A percentile compares a stretch with the other conserved stretches of the same genome.
phyloP scores from a whole-genome alignment of 2,888 invertebrate genomes.

The Mesorhabditis belari region DNA sequence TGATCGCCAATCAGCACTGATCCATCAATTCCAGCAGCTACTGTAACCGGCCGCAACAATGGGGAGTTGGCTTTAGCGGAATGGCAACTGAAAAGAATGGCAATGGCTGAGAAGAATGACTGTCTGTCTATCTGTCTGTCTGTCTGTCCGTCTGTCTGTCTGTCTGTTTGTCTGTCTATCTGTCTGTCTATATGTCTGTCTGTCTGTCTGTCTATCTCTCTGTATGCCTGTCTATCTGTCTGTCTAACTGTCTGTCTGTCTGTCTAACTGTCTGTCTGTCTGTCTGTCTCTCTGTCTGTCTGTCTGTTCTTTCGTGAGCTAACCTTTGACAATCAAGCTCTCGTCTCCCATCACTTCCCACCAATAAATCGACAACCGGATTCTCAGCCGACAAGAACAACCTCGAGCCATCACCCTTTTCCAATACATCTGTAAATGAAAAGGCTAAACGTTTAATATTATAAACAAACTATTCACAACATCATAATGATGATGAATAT shows the following conservation, averaged over 20 bases:
- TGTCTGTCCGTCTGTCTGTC: too few relatives aligned
- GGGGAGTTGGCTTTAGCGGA: slow-evolving; percentile 3
- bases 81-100: slow-evolving; percentile 51
- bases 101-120: slow-evolving; percentile 25
- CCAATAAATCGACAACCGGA: slow-evolving; percentile 10
- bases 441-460: neutral
- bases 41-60: slow-evolving; percentile 82
- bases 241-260: too few relatives aligned
- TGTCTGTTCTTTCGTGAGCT: too few relatives aligned
- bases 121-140: too few relatives aligned
- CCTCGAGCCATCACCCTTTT: slow-evolving; percentile 92
- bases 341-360: slow-evolving; percentile 16
- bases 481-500: slow-evolving; percentile 92
- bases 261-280: too few relatives aligned
- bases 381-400: slow-evolving; percentile 58
- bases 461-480: slow-evolving; percentile 76
- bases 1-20: slow-evolving; percentile 67
- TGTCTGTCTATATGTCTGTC: too few relatives aligned
- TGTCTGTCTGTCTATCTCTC: too few relatives aligned
- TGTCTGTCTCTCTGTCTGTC: too few relatives aligned
- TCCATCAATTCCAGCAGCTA: slow-evolving; percentile 91
- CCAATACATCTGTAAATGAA: slow-evolving; percentile 71
- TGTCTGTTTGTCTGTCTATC: too few relatives aligned
- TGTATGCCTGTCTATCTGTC: too few relatives aligned
- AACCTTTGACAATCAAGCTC: slow-evolving; percentile 17